Conservation (phyloP, 2,113 vertebrate genomes). For the Gopherus flavomarginatus region DNA sequence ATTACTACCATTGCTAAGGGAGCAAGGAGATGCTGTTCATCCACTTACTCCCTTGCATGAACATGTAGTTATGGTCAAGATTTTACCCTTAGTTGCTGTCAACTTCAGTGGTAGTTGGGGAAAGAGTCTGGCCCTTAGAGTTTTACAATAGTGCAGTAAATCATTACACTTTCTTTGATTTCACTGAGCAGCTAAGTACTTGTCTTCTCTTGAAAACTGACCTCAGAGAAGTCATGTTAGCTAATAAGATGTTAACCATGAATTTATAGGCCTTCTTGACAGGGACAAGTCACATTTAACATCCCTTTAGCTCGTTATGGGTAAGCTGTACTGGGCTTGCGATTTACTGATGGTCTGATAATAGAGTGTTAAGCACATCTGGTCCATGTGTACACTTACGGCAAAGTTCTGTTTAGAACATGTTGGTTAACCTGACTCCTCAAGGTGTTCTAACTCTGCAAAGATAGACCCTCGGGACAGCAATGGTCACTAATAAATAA, state of each 20-base stretch:
- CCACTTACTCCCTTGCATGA: not conserved
- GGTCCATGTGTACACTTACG: fast-evolving
- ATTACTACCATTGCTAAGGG: not conserved
- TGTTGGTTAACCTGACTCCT: not conserved
- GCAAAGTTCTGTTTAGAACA: not conserved
- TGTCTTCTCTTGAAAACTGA: not conserved
- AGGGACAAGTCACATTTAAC: fast-evolving
- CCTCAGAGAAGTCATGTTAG: not conserved
- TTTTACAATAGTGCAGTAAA: not conserved
- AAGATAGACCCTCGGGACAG: not conserved
- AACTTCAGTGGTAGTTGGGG: not conserved
- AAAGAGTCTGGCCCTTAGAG: not conserved
- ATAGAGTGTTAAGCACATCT: not conserved
- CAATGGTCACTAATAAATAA: not conserved
- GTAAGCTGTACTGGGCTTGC: not conserved
- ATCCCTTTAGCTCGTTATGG: not conserved
- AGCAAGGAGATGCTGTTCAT: not conserved
- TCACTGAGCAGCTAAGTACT: not conserved
- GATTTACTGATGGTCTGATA: no score
- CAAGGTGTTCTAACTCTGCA: not conserved
- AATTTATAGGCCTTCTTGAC: not conserved
- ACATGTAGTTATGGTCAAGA: not conserved
- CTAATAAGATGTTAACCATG: not conserved
- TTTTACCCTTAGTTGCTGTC: not conserved
- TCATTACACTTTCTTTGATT: not conserved